Base-by-base conservation (phyloP, 2,797 vertebrate species). In the Clarias fuscus region DNA sequence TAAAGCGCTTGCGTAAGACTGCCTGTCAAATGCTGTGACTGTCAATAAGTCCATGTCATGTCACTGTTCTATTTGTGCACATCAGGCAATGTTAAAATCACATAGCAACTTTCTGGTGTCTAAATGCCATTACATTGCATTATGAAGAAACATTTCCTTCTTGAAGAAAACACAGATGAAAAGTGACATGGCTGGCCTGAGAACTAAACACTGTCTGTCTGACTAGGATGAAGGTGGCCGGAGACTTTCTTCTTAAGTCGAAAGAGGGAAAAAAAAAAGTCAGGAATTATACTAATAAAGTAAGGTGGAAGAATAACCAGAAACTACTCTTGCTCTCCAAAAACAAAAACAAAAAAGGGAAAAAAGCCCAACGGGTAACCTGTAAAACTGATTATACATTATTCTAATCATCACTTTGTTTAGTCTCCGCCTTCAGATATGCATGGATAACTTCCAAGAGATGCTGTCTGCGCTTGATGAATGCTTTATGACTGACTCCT, bases 341-440 rank as follows among this genome's bases (percentile, higher is more conserved):
- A 22, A 15, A 76, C 27, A 27, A 33, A 48, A 65, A 82, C 37
- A 75, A 83, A 78, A 1, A 30, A 85, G 2, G 30, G 33, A 80
- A 67, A 78, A 85, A 84, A 56, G n/a, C 53, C 24, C 56, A 71
- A 81, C 56, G 76, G 72, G 68, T 80, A 86, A 79, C 62, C 84
- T 56, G 18, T 53, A 67, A 83, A 89, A 89, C 64, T 84, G 13
- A 56, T 82, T 62, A 87, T 82, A 56, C 86, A 88, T 89, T 88
- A 91, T 85, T 85, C 65, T 87, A 86, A 90, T 89, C 90, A 86
- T 48, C 84, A 82, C 85, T 90, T 88, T 90, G 84, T 87, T 88
- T 89, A 88, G 83, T 75, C 86, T 82, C 78, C 83, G 88, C 84
- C 72, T 88, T 84, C 82, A 83, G 72, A 68, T 85, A 90, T 83